A percentile compares a stretch with the other conserved stretches of the same genome.
Conservation (phyloP, 2,888 invertebrate species). For the Petrophora chlorosata region DNA sequence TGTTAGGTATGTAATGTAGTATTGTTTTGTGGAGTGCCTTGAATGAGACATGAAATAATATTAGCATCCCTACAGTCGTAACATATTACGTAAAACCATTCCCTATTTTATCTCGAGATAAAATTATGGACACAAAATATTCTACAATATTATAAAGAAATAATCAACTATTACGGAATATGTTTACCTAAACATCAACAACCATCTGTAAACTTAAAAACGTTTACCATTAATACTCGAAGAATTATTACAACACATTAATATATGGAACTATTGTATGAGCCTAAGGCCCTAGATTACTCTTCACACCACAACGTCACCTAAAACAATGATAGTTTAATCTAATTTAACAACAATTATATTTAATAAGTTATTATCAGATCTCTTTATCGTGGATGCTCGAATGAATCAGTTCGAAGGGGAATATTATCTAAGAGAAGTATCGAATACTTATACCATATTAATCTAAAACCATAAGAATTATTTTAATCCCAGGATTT, state of each 20-base stretch:
- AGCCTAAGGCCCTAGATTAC: conserved; percentile 75
- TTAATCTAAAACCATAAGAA: no score
- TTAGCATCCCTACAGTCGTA: conserved; percentile 46
- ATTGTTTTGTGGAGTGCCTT: conserved; percentile 63
- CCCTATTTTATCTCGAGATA: conserved; percentile 58
- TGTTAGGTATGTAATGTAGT: conserved; percentile 55
- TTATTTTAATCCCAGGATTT: no score
- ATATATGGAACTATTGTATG: conserved; percentile 52
- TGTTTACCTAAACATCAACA: conserved; percentile 80
- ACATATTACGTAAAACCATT: conserved; percentile 51
- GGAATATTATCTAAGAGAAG: no score
- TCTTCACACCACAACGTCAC: conserved; percentile 55
- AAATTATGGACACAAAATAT: conserved; percentile 45
- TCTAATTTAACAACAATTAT: conserved; percentile 42
- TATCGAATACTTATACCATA: no score
- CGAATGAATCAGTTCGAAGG: no score
- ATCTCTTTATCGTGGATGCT: no score
- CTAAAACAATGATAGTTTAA: conserved; percentile 51
- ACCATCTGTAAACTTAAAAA: conserved; percentile 79
- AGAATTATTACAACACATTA: conserved; percentile 56
- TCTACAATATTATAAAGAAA: conserved; percentile 45
- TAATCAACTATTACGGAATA: conserved; percentile 64
- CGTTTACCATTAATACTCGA: conserved; percentile 63
- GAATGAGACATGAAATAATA: conserved; percentile 47
- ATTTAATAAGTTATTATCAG: conserved; percentile 33